phyloP scores from a whole-genome alignment of 1,140 invertebrate genomes.

The Drosophila paulistorum region DNA sequence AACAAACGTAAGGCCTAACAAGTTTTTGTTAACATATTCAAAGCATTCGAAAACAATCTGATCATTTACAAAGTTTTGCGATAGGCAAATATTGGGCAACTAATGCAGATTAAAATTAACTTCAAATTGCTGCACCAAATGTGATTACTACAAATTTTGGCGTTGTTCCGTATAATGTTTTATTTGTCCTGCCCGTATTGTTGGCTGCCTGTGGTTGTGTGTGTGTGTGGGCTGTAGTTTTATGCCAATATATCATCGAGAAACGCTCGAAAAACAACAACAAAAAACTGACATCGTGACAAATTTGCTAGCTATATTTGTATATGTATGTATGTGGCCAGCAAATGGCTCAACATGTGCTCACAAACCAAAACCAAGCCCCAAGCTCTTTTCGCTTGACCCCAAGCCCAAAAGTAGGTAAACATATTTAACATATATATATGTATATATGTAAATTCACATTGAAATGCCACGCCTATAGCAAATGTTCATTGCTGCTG shows the following conservation, averaged over 20 bases:
- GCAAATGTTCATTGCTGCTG: not conserved
- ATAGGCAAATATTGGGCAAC: not conserved
- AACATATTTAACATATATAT: conserved; percentile 55
- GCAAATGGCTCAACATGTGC: conserved; percentile 37
- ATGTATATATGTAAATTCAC: conserved; percentile 47
- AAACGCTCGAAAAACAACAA: conserved; percentile 28
- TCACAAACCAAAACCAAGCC: conserved; percentile 1
- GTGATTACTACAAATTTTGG: conserved; percentile 1
- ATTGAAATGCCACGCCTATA: conserved; percentile 33
- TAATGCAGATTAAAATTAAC: conserved; percentile 9
- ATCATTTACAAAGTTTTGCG: not conserved
- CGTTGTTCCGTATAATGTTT: conserved; percentile 41
- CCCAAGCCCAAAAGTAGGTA: conserved; percentile 47
- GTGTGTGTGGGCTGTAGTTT: conserved; percentile 5
- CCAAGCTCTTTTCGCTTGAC: conserved; percentile 12
- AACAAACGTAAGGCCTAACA: no score
- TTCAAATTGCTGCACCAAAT: not conserved
- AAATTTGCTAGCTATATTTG: conserved; percentile 61
- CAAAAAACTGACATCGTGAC: conserved; percentile 66
- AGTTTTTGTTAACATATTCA: not conserved
- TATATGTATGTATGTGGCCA: conserved; percentile 15
- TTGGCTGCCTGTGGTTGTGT: conserved; percentile 11
- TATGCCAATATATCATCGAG: conserved; percentile 63
- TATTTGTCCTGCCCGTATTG: conserved; percentile 47
- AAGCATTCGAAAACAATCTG: not conserved